Conservation (phyloP, 1,140 invertebrate genomes). For the Bacillus rossius region DNA sequence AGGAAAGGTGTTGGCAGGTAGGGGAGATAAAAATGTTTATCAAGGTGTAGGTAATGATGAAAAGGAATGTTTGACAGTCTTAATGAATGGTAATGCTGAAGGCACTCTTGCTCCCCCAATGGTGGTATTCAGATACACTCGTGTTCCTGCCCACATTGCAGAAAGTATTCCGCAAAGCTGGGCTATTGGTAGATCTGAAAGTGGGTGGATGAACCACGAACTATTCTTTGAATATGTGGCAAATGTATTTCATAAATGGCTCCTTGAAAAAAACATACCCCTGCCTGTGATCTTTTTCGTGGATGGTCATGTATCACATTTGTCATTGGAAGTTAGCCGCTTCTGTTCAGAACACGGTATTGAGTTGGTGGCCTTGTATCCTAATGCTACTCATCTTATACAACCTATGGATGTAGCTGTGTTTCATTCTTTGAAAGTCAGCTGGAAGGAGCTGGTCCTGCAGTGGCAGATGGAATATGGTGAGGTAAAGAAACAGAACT, state of each 20-base stretch:
- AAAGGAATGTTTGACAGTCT: conserved; percentile 34
- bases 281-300: conserved; percentile 34
- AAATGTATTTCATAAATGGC: conserved; percentile 33
- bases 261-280: conserved; percentile 24
- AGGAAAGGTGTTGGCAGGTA: conserved; percentile 29
- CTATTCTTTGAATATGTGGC: conserved; percentile 30
- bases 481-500: too few species aligned
- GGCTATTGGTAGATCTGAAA: conserved; percentile 35
- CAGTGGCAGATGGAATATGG: too few species aligned
- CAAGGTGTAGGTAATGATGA: conserved; percentile 29
- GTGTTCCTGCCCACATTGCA: conserved; percentile 28
- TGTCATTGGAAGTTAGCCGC: conserved; percentile 22
- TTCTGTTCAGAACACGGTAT: conserved; percentile 33
- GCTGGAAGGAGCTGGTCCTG: too few species aligned
- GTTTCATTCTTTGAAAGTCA: too few species aligned
- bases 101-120: conserved; percentile 35
- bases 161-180: conserved; percentile 30
- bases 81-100: conserved; percentile 36
- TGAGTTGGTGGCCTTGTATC: conserved; percentile 33
- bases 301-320: conserved; percentile 35
- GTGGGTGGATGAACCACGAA: conserved; percentile 31
- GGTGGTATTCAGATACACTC: conserved; percentile 35
- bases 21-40: conserved; percentile 32
- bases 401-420: conserved; percentile 40
- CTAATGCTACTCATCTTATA: conserved; percentile 35